These are phyloP conservation scores for Oncorhynchus kisutch DNA, from an alignment of 2,113 vertebrate species.

Conservation along the genomic window DNA sequence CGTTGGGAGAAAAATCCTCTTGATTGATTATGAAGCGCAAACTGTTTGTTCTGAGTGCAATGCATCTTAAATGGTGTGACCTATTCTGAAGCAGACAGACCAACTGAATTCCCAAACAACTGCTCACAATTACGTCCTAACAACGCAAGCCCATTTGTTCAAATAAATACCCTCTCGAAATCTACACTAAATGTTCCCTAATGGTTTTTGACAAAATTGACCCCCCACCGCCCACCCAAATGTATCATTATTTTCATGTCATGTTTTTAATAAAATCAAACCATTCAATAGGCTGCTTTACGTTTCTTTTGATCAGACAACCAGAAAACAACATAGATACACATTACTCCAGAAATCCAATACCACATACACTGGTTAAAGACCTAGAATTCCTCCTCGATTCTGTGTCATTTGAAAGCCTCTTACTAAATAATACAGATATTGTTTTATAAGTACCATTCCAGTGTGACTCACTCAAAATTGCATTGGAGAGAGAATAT, in stretches of 20 bases:
- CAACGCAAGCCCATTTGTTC: background rate
- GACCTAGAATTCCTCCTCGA: background rate
- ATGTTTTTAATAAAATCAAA: background rate
- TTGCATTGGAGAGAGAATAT: background rate
- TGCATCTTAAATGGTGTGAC: slow-evolving; percentile 7
- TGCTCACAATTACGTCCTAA: slow-evolving; percentile 17
- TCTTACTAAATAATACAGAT: background rate
- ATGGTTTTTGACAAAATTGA: too few relatives aligned
- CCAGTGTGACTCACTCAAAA: background rate
- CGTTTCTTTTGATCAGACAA: background rate
- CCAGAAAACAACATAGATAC: background rate
- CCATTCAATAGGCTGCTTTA: background rate
- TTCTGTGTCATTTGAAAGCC: background rate
- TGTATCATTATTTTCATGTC: too few relatives aligned
- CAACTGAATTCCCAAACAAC: slow-evolving; percentile 15
- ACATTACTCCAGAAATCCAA: background rate
- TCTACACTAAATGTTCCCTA: background rate
- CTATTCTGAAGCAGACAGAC: slow-evolving; percentile 28
- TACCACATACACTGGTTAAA: background rate
- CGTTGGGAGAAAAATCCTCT: slow-evolving; percentile 26
- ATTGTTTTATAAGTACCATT: background rate
- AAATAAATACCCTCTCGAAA: background rate
- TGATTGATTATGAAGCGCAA: slow-evolving; percentile 33
- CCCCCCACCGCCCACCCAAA: too few relatives aligned
- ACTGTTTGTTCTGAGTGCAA: slow-evolving; percentile 39